Evolutionary conservation across 2,113 vertebrate species (phyloP), one percentile per base, ranked within the genome.

Genomic region (Lepisosteus osseus): DNA sequence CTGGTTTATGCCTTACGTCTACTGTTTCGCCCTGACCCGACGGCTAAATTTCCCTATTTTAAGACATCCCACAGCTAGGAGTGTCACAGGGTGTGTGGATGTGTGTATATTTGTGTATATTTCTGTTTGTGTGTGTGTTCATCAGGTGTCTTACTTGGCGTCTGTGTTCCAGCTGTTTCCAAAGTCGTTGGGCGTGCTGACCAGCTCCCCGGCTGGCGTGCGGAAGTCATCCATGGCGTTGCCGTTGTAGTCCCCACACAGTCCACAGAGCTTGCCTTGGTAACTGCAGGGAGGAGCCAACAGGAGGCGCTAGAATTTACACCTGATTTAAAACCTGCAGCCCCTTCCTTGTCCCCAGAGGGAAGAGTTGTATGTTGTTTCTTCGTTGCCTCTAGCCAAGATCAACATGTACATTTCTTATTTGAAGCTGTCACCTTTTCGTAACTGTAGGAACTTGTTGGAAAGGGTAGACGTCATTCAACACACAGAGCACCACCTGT

Each of bases 101-200:
- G 8, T 59, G 17, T 6, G 7, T 17, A 54, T 13, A 9, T 44
- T n/a, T 57, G 64, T n/a, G 40, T 7, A 47, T 66, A 9, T 51
- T 51, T 5, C 5, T 9, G 9, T 57, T 11, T 40, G n/a, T 67
- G 13, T 41, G 13, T 71, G 15, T 41, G 2, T 14, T 14, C 40
- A 11, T 65, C 14, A 54, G 8, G 1, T 11, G 47, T 72, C 87
- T 91, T 55, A 92, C 91, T 84, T 69, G 56, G 86, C 73, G 68
- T 90, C 82, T 4, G 78, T 83, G 72, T 87, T 88, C 91, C 91
- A 92, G 80, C 91, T 92, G 84, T 91, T 75, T 59, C 90, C 91
- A 78, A 93, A 93, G 0, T 89, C 85, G 57, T 83, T 86, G 6
- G 78, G 71, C 44, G 55, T 76, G 61, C 6, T 75, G 56, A 87